Evolutionary conservation across 2,888 invertebrate genomes (phyloP).

Genomic region (Drosophila colorata): DNA sequence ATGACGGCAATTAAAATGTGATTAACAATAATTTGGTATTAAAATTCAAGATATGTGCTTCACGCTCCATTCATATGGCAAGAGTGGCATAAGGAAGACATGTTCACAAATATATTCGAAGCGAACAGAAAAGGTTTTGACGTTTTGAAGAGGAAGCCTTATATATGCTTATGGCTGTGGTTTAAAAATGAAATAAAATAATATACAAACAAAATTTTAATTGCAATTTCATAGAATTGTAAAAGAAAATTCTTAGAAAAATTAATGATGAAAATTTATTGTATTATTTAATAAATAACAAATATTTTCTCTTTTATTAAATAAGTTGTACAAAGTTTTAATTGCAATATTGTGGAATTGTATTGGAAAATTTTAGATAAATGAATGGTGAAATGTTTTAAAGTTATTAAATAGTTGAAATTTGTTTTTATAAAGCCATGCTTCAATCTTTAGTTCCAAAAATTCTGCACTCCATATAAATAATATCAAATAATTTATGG

Average conservation of each 20-base stretch:
- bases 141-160: conserved; percentile 12
- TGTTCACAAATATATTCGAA: conserved; percentile 2
- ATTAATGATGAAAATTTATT: too few relatives aligned
- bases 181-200: not conserved
- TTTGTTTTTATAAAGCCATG: too few relatives aligned
- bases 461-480: not conserved
- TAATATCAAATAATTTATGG: not conserved
- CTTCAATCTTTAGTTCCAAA: too few relatives aligned
- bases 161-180: not conserved
- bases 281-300: too few relatives aligned
- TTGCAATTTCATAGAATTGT: too few relatives aligned
- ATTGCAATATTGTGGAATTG: too few relatives aligned
- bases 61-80: conserved; percentile 16
- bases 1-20: conserved; percentile 47
- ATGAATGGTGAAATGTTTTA: too few relatives aligned
- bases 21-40: conserved; percentile 44
- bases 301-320: too few relatives aligned
- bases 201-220: not conserved
- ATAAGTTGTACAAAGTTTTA: too few relatives aligned
- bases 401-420: too few relatives aligned
- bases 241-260: too few relatives aligned
- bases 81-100: conserved; percentile 30
- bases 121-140: not conserved
- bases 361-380: too few relatives aligned
- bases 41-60: conserved; percentile 33